Evolutionary conservation across 2,888 invertebrate species (phyloP).

Genomic region (Mesorhabditis sp.): DNA sequence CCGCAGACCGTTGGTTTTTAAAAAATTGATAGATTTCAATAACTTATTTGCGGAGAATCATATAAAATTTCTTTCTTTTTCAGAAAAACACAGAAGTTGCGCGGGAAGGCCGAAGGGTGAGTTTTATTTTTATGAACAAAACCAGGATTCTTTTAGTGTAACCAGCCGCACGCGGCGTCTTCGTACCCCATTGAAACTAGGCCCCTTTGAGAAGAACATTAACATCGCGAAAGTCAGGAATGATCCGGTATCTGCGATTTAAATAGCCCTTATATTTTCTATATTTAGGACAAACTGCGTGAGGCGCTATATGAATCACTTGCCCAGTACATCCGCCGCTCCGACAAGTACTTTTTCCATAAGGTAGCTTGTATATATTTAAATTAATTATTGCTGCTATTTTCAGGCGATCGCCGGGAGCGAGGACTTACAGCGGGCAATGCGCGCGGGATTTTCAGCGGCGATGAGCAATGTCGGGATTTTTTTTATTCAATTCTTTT

Average conservation of each 20-base stretch:
- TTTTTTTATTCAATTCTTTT: too few species aligned
- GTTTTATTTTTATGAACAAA: too few species aligned
- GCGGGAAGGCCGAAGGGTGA: too few species aligned
- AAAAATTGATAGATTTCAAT: too few species aligned
- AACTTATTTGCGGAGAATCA: too few species aligned
- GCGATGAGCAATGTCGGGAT: background rate
- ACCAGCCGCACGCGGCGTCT: background rate
- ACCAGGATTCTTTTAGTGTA: too few species aligned
- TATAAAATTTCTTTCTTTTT: too few species aligned
- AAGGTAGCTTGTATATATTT: background rate
- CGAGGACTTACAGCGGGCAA: background rate
- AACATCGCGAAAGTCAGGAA: background rate
- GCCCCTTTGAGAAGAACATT: background rate
- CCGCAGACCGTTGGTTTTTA: too few species aligned
- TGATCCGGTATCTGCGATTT: background rate
- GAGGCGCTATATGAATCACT: background rate
- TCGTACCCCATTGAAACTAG: background rate
- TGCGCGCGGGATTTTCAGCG: background rate
- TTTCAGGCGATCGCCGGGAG: too few species aligned
- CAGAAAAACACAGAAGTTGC: too few species aligned
- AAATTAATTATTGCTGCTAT: too few species aligned
- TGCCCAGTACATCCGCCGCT: background rate
- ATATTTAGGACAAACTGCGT: background rate
- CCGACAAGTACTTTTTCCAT: background rate
- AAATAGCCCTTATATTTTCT: background rate